Percentiles rank a stretch among this genome's conserved stretches.
These are phyloP conservation scores for Crotalus tigris DNA, from an alignment of 2,113 vertebrate genomes.

Conservation along the genomic window DNA sequence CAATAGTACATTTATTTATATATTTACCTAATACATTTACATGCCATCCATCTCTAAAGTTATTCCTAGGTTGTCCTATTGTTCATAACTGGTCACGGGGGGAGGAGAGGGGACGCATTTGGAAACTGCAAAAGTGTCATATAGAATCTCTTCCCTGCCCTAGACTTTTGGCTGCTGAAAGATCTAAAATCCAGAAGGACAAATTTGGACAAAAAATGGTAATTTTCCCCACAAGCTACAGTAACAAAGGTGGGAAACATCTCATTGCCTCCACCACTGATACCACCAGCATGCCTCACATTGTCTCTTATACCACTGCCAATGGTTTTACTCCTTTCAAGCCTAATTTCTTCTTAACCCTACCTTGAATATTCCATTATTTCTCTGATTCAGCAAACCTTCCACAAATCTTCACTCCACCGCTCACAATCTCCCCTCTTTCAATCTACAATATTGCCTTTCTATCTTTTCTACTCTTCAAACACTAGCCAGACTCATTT, in stretches of 20 bases:
- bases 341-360: neutral
- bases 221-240: neutral
- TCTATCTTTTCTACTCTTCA: too few relatives aligned
- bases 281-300: neutral
- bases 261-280: neutral
- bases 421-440: neutral
- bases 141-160: neutral
- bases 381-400: neutral
- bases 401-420: neutral
- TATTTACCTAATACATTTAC: neutral
- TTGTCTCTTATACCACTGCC: neutral
- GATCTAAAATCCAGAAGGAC: neutral
- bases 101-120: neutral
- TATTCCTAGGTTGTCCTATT: neutral
- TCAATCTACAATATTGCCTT: neutral
- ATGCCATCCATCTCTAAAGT: neutral
- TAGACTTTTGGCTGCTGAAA: neutral
- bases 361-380: neutral
- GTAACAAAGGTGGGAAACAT: neutral
- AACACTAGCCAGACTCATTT: too few relatives aligned
- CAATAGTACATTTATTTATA: neutral
- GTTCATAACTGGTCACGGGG: neutral
- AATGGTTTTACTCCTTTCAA: neutral
- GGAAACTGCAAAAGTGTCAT: neutral
- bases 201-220: neutral